These are phyloP conservation scores for Enteromius mattozi DNA, from an alignment of 2,797 vertebrate species.

Conservation along the genomic window DNA sequence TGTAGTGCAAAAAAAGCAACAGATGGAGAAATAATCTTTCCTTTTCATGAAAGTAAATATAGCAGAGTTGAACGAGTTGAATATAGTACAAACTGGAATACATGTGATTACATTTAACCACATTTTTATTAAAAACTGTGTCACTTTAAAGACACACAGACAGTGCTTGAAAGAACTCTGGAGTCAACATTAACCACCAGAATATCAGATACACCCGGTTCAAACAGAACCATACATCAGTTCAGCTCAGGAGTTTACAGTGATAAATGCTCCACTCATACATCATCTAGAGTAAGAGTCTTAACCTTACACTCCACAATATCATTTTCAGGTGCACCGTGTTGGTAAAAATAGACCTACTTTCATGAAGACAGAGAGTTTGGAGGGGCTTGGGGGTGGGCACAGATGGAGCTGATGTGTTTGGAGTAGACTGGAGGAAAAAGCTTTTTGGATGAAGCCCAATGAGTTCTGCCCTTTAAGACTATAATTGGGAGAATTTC, in stretches of 20 bases:
- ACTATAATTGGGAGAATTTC: constrained; percentile 47
- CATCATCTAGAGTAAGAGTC: constrained; percentile 50
- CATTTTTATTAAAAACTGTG: background rate
- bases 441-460: constrained; percentile 48
- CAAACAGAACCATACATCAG: constrained; percentile 44
- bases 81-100: background rate
- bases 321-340: constrained; percentile 71
- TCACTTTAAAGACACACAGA: background rate
- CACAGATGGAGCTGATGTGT: constrained; percentile 53
- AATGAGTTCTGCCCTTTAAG: constrained; percentile 41
- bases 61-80: background rate
- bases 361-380: constrained; percentile 56
- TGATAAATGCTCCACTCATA: constrained; percentile 67
- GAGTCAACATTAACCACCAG: constrained; percentile 29
- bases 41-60: background rate
- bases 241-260: constrained; percentile 40
- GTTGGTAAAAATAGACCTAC: constrained; percentile 70
- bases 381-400: constrained; percentile 30
- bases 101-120: background rate
- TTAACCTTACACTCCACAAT: constrained; percentile 53
- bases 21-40: background rate
- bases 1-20: background rate
- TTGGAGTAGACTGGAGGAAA: constrained; percentile 49
- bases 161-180: constrained; percentile 7
- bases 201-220: constrained; percentile 14